Conservation (phyloP, 1,140 invertebrate genomes). For the Argopecten irradians region DNA sequence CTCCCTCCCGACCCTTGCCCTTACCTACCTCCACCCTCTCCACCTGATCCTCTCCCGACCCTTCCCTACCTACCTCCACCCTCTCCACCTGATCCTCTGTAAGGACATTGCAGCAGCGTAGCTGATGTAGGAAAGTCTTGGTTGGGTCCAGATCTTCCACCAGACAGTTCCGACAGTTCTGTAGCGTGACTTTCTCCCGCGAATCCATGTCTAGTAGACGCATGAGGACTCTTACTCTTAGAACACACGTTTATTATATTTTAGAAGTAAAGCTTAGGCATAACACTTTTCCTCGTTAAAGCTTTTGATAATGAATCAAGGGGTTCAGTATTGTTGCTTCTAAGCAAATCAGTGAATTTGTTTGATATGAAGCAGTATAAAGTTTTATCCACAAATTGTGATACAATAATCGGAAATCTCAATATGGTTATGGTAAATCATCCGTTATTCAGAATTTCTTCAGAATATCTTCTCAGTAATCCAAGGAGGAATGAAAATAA, state of each 20-base stretch:
- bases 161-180: constrained; percentile 48
- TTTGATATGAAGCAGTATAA: background rate
- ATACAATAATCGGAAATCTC: background rate
- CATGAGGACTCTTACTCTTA: constrained; percentile 24
- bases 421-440: no score
- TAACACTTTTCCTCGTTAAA: no score
- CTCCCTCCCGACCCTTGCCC: background rate
- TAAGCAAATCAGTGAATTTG: background rate
- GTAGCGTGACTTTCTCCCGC: constrained; percentile 42
- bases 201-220: constrained; percentile 44
- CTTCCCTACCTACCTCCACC: constrained; percentile 31
- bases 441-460: no score
- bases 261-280: no score
- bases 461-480: no score
- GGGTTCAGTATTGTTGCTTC: no score
- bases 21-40: background rate
- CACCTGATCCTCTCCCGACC: constrained; percentile 47
- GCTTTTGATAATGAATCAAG: no score
- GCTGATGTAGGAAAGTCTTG: constrained; percentile 42
- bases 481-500: no score
- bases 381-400: background rate
- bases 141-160: constrained; percentile 50
- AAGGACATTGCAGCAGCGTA: constrained; percentile 38
- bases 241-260: no score
- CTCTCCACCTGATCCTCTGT: constrained; percentile 51